phyloP scores from a whole-genome alignment of 2,797 vertebrate genomes.

The Leucoraja ocellata region DNA sequence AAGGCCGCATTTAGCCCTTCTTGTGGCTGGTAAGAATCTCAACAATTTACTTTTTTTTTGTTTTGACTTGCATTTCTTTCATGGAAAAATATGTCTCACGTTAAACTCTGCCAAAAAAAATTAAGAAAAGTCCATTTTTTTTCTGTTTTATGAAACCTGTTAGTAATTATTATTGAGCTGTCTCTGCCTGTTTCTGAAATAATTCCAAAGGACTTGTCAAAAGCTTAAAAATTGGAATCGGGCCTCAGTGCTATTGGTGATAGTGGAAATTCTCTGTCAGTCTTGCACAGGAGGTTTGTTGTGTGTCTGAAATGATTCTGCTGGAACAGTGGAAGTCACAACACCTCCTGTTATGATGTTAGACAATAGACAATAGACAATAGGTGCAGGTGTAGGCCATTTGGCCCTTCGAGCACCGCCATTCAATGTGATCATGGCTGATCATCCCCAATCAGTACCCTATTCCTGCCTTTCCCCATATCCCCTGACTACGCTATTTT shows the following conservation, averaged over 20 bases:
- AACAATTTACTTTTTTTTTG: neutral
- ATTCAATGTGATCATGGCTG: too few species aligned
- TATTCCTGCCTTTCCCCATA: too few species aligned
- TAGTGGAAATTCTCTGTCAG: neutral
- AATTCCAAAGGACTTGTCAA: neutral
- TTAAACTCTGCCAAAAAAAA: conserved; percentile 8
- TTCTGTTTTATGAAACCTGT: neutral
- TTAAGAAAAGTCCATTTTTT: neutral
- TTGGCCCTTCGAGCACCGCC: too few species aligned
- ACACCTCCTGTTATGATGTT: neutral
- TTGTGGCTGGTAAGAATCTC: neutral
- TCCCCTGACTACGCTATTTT: too few species aligned
- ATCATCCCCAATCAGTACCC: too few species aligned
- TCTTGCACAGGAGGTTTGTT: neutral
- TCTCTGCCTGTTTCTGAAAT: neutral
- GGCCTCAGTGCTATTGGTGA: neutral
- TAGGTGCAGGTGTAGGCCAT: too few species aligned
- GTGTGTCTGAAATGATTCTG: neutral
- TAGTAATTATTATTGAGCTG: neutral
- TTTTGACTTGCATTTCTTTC: conserved; percentile 27
- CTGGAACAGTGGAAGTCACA: neutral
- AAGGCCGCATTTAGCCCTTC: conserved; percentile 7
- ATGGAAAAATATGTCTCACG: conserved; percentile 14
- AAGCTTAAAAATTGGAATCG: neutral
- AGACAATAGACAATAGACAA: neutral